phyloP scores from a whole-genome alignment of 2,888 invertebrate genomes.

The Noctua comes region DNA sequence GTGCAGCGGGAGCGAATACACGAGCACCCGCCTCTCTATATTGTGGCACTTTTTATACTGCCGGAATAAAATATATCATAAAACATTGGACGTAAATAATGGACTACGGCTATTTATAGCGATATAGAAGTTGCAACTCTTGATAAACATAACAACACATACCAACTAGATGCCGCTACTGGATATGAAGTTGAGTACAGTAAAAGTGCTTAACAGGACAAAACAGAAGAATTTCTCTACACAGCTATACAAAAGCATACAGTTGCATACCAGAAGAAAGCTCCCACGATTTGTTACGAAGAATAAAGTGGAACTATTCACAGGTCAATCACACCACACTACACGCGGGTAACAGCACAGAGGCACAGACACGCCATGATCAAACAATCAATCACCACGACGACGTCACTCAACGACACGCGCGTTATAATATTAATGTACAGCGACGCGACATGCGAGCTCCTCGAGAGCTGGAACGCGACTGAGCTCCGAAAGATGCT shows the following conservation, averaged over 20 bases:
- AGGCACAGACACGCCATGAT: slow-evolving; percentile 69
- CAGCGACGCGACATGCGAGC: slow-evolving; percentile 55
- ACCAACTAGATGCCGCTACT: slow-evolving; percentile 4
- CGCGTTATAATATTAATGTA: slow-evolving; percentile 61
- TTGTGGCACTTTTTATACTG: slow-evolving; percentile 64
- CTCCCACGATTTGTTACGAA: slow-evolving; percentile 78
- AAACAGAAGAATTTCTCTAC: slow-evolving; percentile 73
- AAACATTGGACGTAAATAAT: slow-evolving; percentile 45
- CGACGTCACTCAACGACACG: slow-evolving; percentile 70
- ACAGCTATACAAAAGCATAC: slow-evolving; percentile 69
- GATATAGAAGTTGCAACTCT: not conserved
- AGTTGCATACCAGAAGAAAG: slow-evolving; percentile 80
- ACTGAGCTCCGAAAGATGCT: slow-evolving; percentile 71
- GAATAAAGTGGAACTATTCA: slow-evolving; percentile 69
- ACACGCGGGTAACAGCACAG: slow-evolving; percentile 71
- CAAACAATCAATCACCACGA: slow-evolving; percentile 75
- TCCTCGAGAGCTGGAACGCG: slow-evolving; percentile 69
- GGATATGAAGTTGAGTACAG: slow-evolving; percentile 25
- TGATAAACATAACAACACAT: slow-evolving; percentile 3
- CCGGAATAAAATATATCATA: too few relatives aligned
- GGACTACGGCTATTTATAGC: slow-evolving; percentile 17
- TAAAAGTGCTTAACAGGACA: slow-evolving; percentile 54
- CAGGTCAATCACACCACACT: slow-evolving; percentile 76
- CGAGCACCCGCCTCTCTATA: slow-evolving; percentile 71
- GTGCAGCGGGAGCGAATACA: slow-evolving; percentile 58